phyloP scores from a whole-genome alignment of 1,140 invertebrate genomes.

The Arion vulgaris region DNA sequence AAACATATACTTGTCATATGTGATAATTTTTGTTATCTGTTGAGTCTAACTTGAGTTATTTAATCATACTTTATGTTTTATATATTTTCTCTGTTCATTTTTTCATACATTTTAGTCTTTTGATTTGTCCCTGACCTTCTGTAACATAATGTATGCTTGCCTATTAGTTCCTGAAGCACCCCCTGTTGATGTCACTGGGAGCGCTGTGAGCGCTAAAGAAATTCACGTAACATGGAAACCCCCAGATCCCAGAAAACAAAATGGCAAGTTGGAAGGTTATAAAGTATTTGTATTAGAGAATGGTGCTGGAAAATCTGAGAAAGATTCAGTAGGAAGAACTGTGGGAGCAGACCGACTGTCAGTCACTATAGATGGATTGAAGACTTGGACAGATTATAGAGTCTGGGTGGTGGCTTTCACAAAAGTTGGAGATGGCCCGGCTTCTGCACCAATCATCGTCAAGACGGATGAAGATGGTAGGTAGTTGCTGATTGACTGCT shows the following conservation, averaged over 20 bases:
- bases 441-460: slow-evolving; percentile 85
- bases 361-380: slow-evolving; percentile 88
- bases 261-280: slow-evolving; percentile 95
- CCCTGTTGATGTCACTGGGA: slow-evolving; percentile 91
- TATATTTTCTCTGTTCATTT: no score
- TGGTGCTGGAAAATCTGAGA: slow-evolving; percentile 79
- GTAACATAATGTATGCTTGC: background rate
- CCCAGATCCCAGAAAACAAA: slow-evolving; percentile 87
- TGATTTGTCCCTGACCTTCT: background rate
- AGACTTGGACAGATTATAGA: slow-evolving; percentile 95
- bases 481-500: slow-evolving; percentile 75
- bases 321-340: slow-evolving; percentile 83
- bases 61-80: no score
- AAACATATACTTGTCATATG: no score
- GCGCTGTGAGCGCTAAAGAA: slow-evolving; percentile 87
- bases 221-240: slow-evolving; percentile 92
- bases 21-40: no score
- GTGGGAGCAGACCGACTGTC: slow-evolving; percentile 78
- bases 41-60: no score
- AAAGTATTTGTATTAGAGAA: slow-evolving; percentile 88
- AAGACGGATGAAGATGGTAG: slow-evolving; percentile 99
- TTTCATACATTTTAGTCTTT: background rate
- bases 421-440: slow-evolving; percentile 87
- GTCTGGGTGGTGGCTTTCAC: slow-evolving; percentile 96
- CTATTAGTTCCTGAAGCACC: slow-evolving; percentile 85